Evolutionary conservation across 2,113 vertebrate genomes (phyloP), one percentile per base, ranked within the genome.

Genomic region (Trichechus manatus): DNA sequence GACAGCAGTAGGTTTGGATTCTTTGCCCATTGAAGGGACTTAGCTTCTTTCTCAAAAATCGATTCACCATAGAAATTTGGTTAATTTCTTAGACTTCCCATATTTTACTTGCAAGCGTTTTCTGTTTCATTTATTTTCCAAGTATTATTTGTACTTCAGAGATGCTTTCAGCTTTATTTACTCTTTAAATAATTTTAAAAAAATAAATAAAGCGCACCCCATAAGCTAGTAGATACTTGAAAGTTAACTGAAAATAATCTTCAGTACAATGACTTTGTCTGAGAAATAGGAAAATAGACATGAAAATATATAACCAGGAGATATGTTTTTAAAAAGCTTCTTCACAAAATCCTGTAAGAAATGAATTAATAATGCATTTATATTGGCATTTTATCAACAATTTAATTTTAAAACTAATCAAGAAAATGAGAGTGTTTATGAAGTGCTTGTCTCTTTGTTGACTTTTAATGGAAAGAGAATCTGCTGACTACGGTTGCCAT

Each of bases 401-500:
- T 93, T 97, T 90, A 94, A 75, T 36, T 97, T 97, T 95, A 79
- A 97, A 96, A 94, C 22, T 44, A 95, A 97, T 96, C 42, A 78
- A 92, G 19, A 95, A 81, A 96, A 84, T 96, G 78, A 87, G n/a
- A 63, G 3, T 77, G 91, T 0, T 0, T 88, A 93, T 90, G 53
- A 84, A 97, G 27, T 91, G 61, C 95, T 96, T 97, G n/a, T 70
- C 89, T 92, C 80, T 98, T 89, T 96, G 70, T 82, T 91, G 72
- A 80, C 87, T 97, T 97, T 98, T 96, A 63, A 83, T 72, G 53
- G 53, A 4, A 61, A 14, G 47, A 27, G 72, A 98, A 97, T 97
- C 81, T 97, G 96, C 96, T 98, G 95, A 98, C 93, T 94, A 83
- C 90, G 91, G 87, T 96, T 97, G 98, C 96, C 96, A 50, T 97